phyloP scores from a whole-genome alignment of 2,797 vertebrate genomes.

The Gymnocypris eckloni region DNA sequence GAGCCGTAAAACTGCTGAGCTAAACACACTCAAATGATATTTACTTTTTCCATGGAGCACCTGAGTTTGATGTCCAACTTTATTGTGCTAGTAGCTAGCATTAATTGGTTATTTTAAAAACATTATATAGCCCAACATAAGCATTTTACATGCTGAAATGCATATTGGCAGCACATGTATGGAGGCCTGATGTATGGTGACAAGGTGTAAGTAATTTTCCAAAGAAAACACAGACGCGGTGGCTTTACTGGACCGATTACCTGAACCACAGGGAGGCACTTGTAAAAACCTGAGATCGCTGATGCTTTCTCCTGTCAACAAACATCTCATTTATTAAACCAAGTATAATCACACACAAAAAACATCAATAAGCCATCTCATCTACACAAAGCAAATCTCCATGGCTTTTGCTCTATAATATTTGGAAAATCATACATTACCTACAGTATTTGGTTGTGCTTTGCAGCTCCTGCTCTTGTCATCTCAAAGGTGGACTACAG shows the following conservation, averaged over 20 bases:
- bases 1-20: slow-evolving; percentile 68
- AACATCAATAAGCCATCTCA: not conserved
- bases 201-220: slow-evolving; percentile 64
- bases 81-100: slow-evolving; percentile 77
- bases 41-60: slow-evolving; percentile 74
- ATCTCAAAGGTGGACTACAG: not conserved
- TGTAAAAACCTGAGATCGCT: slow-evolving; percentile 61
- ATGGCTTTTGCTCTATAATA: not conserved
- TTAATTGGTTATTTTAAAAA: slow-evolving; percentile 82
- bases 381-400: not conserved
- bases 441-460: not conserved
- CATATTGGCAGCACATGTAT: slow-evolving; percentile 77
- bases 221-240: slow-evolving; percentile 69
- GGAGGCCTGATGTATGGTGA: slow-evolving; percentile 66
- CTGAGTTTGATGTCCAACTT: slow-evolving; percentile 79
- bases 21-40: slow-evolving; percentile 73
- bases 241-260: slow-evolving; percentile 62
- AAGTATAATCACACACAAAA: not conserved
- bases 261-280: slow-evolving; percentile 55
- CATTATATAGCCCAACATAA: slow-evolving; percentile 75
- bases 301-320: slow-evolving; percentile 43
- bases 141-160: slow-evolving; percentile 77
- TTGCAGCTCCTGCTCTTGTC: not conserved
- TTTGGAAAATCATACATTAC: not conserved
- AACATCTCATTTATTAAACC: slow-evolving; percentile 15